Evolutionary conservation across 1,140 invertebrate genomes (phyloP).

Genomic region (Zaprionus camerounensis): DNA sequence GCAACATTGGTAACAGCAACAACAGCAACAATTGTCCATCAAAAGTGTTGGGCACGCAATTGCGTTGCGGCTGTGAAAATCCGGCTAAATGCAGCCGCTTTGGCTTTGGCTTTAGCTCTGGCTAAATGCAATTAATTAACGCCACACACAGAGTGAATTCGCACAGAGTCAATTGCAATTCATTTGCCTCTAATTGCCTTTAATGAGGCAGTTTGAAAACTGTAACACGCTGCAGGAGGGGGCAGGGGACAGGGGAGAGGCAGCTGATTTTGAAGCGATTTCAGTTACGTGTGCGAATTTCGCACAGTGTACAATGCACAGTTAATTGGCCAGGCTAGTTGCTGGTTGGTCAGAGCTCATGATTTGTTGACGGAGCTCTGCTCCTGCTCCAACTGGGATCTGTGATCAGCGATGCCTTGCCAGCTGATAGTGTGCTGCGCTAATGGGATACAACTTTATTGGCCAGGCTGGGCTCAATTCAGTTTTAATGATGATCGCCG

Average conservation of each 20-base stretch:
- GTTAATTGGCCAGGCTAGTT: conserved; percentile 53
- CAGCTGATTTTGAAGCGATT: conserved; percentile 58
- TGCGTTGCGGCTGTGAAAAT: conserved; percentile 40
- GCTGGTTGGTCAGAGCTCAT: conserved; percentile 1
- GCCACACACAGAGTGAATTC: conserved; percentile 34
- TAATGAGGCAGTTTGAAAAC: conserved; percentile 62
- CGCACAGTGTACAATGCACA: conserved; percentile 44
- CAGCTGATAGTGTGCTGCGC: conserved; percentile 46
- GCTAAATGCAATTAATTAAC: conserved; percentile 71
- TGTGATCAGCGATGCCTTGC: conserved; percentile 7
- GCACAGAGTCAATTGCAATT: conserved; percentile 52
- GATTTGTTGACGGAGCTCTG: not conserved
- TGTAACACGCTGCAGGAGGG: conserved; percentile 23
- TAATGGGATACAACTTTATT: conserved; percentile 80
- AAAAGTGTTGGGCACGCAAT: conserved; percentile 78
- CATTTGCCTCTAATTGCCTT: conserved; percentile 59
- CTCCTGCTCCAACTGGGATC: not conserved
- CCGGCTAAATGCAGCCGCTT: conserved; percentile 29
- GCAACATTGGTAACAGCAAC: not conserved
- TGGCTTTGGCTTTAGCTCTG: conserved; percentile 2
- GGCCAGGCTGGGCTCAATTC: conserved; percentile 61
- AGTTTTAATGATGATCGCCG: conserved; percentile 70
- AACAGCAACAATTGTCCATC: conserved; percentile 32
- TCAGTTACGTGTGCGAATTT: conserved; percentile 64
- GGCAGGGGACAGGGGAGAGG: not conserved